These are phyloP conservation scores for Ceratoteleas bidentatus DNA, from an alignment of 1,140 invertebrate genomes.

Conservation along the genomic window DNA sequence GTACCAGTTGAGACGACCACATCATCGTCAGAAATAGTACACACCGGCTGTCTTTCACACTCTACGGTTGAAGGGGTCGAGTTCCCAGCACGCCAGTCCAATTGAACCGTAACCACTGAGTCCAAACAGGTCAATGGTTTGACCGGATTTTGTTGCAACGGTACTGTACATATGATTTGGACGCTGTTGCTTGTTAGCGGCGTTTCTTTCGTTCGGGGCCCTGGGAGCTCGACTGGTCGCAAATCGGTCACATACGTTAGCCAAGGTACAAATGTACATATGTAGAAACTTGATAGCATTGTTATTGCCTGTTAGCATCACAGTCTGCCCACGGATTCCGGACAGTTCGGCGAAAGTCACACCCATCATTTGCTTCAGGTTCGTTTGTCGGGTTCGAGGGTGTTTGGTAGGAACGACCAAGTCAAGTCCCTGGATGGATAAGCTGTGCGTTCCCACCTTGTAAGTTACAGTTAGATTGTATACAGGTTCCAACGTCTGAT, in stretches of 20 bases:
- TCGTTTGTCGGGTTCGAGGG: conserved; percentile 11
- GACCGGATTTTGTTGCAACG: too few species aligned
- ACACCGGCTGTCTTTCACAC: conserved; percentile 79
- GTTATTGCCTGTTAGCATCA: conserved; percentile 75
- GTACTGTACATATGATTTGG: conserved; percentile 22
- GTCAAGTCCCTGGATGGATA: too few species aligned
- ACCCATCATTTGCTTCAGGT: conserved; percentile 3
- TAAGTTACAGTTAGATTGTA: too few species aligned
- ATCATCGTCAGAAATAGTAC: conserved; percentile 67
- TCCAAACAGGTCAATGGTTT: conserved; percentile 23
- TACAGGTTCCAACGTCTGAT: too few species aligned
- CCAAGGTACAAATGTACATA: conserved; percentile 82
- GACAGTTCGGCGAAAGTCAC: conserved; percentile 32
- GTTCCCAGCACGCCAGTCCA: too few species aligned
- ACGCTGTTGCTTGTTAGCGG: conserved; percentile 17
- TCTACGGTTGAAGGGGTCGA: conserved; percentile 74
- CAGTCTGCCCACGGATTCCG: conserved; percentile 56
- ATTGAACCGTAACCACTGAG: too few species aligned
- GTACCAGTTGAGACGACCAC: conserved; percentile 53
- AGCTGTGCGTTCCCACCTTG: too few species aligned
- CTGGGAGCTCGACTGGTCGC: conserved; percentile 73
- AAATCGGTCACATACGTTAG: conserved; percentile 70
- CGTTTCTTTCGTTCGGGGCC: conserved; percentile 21
- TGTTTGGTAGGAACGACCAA: too few species aligned
- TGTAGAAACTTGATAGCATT: conserved; percentile 74